Percentiles rank a stretch among this genome's conserved stretches.
phyloP scores from a whole-genome alignment of 30 jellyfish, hydroid and myxozoan species.

The Aurelia aurita region DNA sequence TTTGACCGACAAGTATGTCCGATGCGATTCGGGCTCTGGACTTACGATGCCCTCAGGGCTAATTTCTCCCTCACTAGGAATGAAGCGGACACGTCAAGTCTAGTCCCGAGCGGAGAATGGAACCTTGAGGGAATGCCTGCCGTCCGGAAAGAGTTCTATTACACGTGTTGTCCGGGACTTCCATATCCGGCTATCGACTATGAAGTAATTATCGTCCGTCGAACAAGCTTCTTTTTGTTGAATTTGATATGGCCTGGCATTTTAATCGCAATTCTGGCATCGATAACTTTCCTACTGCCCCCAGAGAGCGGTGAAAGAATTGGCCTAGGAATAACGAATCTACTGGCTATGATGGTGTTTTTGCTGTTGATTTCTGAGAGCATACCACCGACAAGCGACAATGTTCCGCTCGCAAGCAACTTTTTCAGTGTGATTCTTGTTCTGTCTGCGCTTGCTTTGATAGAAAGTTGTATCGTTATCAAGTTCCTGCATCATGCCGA shows the following conservation, averaged over 20 bases:
- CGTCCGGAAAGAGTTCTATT: conserved; percentile 33
- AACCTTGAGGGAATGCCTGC: conserved; percentile 52
- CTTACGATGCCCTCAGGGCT: conserved; percentile 62
- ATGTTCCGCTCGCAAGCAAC: conserved; percentile 71
- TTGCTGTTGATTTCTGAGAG: conserved; percentile 68
- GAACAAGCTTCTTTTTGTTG: conserved; percentile 76
- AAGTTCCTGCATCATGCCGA: conserved; percentile 38
- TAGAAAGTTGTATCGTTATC: conserved; percentile 65
- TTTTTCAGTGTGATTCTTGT: conserved; percentile 68
- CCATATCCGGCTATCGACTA: conserved; percentile 79
- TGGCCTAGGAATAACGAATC: conserved; percentile 77
- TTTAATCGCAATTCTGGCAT: conserved; percentile 74
- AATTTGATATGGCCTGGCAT: conserved; percentile 87
- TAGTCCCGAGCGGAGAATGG: conserved; percentile 79
- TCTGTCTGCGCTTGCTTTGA: conserved; percentile 68
- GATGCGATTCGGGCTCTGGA: conserved; percentile 91
- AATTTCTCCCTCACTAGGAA: conserved; percentile 45
- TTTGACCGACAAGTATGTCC: conserved; percentile 88
- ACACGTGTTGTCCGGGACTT: conserved; percentile 56
- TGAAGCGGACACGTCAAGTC: conserved; percentile 41
- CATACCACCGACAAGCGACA: conserved; percentile 81
- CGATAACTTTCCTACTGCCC: conserved; percentile 78
- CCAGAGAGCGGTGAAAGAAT: conserved; percentile 89
- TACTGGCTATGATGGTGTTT: conserved; percentile 77
- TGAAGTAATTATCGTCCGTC: conserved; percentile 51